phyloP scores from a whole-genome alignment of 2,113 vertebrate genomes.

The Phalacrocorax carbo region DNA sequence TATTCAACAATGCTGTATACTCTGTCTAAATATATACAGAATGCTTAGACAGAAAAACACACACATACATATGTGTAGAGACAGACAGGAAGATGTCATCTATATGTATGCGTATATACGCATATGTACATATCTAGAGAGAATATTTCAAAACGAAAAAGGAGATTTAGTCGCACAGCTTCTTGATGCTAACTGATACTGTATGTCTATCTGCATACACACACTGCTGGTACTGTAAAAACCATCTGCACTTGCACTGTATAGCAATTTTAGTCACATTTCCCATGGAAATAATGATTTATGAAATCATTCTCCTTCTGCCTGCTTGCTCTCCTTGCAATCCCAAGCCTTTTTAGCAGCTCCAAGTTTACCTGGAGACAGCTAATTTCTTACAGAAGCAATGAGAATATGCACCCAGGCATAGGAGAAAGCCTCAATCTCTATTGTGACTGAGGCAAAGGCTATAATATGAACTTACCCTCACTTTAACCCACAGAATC shows the following conservation, averaged over 20 bases:
- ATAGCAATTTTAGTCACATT: background rate
- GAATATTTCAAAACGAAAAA: constrained; percentile 5
- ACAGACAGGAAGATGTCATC: background rate
- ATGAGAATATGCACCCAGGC: background rate
- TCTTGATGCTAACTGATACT: background rate
- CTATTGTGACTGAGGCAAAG: background rate
- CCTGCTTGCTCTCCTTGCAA: background rate
- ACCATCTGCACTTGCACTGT: background rate
- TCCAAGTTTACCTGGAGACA: background rate
- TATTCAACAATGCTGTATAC: background rate
- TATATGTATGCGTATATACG: background rate
- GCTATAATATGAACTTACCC: background rate
- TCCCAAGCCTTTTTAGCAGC: background rate
- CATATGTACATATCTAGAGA: background rate
- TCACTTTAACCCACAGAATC: background rate
- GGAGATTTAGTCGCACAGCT: background rate
- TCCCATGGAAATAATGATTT: constrained; percentile 2
- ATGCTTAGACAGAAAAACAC: background rate
- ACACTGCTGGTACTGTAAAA: background rate
- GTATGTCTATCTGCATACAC: background rate
- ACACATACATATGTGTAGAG: background rate
- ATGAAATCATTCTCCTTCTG: background rate
- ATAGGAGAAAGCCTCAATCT: background rate
- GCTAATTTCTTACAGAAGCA: background rate
- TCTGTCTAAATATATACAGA: background rate